A percentile compares a stretch with the other conserved stretches of the same genome.
Conservation (phyloP, 2,113 vertebrate genomes). For the Trochalopteron elliotii region DNA sequence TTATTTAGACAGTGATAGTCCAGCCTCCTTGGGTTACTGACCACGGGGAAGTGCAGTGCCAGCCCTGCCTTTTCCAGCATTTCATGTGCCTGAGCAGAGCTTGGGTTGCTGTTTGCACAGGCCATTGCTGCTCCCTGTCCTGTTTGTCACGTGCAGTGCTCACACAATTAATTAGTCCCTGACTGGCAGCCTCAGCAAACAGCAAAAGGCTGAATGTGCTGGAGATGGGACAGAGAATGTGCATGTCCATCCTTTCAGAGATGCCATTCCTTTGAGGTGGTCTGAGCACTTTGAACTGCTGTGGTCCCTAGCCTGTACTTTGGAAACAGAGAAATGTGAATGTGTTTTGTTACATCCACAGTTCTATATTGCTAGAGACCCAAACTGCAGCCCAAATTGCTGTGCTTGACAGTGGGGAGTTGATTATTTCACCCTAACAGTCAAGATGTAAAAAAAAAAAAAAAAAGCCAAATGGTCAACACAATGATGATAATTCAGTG, state of each 20-base stretch:
- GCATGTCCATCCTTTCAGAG: background rate
- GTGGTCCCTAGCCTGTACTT: background rate
- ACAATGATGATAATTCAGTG: background rate
- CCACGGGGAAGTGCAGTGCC: background rate
- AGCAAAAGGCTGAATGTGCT: background rate
- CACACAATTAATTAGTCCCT: background rate
- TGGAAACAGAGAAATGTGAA: background rate
- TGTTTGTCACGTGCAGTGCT: background rate
- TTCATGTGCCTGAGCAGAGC: background rate
- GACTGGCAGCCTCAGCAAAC: background rate
- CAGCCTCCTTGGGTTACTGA: background rate
- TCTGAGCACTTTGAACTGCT: background rate
- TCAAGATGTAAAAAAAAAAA: background rate
- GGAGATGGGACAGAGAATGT: background rate
- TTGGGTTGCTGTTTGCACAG: background rate
- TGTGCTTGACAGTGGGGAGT: background rate
- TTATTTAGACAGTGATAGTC: background rate
- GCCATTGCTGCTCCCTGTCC: background rate
- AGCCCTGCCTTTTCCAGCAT: background rate
- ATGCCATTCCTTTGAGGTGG: background rate
- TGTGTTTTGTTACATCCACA: background rate
- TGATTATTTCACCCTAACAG: background rate
- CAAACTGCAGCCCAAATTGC: background rate
- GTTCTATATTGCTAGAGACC: background rate
- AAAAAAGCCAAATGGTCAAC: too few species aligned